Percentiles rank a stretch among this genome's conserved stretches.
Evolutionary conservation across 2,113 vertebrate genomes (phyloP).

Genomic region (Tenebrosternarchus preto): DNA sequence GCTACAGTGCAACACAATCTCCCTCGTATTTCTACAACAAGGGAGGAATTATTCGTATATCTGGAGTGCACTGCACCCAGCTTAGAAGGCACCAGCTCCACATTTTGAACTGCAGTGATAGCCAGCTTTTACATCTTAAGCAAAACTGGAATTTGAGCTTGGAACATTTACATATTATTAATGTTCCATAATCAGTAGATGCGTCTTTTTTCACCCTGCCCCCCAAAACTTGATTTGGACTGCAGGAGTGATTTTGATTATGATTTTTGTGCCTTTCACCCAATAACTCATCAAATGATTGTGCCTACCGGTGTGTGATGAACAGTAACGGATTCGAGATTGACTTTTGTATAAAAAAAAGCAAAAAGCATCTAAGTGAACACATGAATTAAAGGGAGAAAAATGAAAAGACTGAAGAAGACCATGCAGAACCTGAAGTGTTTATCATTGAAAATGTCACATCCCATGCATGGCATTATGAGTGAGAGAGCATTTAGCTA

Average conservation of each 20-base stretch:
- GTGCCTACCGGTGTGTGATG: slow-evolving; percentile 51
- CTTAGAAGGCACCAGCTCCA: not conserved
- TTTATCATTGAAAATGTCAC: no score
- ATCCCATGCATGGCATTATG: no score
- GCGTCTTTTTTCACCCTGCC: not conserved
- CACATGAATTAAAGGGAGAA: slow-evolving; percentile 12
- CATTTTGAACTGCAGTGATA: no score
- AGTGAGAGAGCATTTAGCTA: no score
- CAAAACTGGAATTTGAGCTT: slow-evolving; percentile 8
- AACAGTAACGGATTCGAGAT: slow-evolving; percentile 40
- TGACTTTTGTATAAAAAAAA: slow-evolving; percentile 28
- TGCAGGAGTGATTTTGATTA: slow-evolving; percentile 34
- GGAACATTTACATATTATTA: not conserved
- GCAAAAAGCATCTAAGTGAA: not conserved
- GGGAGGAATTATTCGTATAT: slow-evolving; percentile 21
- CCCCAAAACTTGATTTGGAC: not conserved
- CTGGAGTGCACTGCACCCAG: not conserved
- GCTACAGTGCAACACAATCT: slow-evolving; percentile 44
- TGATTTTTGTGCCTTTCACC: slow-evolving; percentile 12
- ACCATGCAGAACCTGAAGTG: slow-evolving; percentile 22
- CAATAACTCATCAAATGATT: slow-evolving; percentile 40
- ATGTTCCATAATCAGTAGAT: not conserved
- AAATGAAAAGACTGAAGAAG: not conserved
- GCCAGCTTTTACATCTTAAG: not conserved
- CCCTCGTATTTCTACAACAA: slow-evolving; percentile 29